Percentiles rank a stretch among this genome's conserved stretches.
Conservation (phyloP, 2,113 vertebrate genomes). For the Crotalus helleri region DNA sequence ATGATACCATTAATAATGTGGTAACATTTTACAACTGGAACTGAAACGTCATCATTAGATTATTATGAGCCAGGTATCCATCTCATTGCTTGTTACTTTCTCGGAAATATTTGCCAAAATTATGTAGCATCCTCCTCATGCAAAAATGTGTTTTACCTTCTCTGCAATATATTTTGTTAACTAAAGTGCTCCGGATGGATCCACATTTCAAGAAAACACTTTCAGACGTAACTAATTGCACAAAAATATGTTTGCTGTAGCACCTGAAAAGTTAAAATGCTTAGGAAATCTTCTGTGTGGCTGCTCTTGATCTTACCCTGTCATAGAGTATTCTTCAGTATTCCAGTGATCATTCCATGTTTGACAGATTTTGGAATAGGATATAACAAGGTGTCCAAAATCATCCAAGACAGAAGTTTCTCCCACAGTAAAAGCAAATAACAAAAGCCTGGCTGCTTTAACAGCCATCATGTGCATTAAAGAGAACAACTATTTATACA, state of each 20-base stretch:
- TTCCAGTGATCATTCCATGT: constrained; percentile 64
- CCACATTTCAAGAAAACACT: constrained; percentile 6
- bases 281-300: constrained; percentile 63
- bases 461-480: constrained; percentile 37
- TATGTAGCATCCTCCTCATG: background rate
- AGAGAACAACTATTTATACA: constrained; percentile 38
- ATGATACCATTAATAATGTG: background rate
- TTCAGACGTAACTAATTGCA: constrained; percentile 25
- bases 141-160: background rate
- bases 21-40: background rate
- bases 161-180: constrained; percentile 18
- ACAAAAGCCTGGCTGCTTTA: constrained; percentile 38
- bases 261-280: constrained; percentile 44
- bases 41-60: background rate
- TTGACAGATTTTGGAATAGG: constrained; percentile 75
- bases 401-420: constrained; percentile 53
- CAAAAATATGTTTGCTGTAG: constrained; percentile 38
- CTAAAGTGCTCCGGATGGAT: constrained; percentile 18
- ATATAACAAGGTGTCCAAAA: constrained; percentile 73
- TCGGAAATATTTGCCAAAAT: background rate
- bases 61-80: background rate
- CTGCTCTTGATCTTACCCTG: constrained; percentile 60
- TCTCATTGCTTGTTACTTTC: background rate
- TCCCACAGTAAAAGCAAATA: constrained; percentile 49
- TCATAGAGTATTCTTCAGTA: constrained; percentile 60